Evolutionary conservation across 2,888 invertebrate species (phyloP).

Genomic region (Drosophila percnosoma): DNA sequence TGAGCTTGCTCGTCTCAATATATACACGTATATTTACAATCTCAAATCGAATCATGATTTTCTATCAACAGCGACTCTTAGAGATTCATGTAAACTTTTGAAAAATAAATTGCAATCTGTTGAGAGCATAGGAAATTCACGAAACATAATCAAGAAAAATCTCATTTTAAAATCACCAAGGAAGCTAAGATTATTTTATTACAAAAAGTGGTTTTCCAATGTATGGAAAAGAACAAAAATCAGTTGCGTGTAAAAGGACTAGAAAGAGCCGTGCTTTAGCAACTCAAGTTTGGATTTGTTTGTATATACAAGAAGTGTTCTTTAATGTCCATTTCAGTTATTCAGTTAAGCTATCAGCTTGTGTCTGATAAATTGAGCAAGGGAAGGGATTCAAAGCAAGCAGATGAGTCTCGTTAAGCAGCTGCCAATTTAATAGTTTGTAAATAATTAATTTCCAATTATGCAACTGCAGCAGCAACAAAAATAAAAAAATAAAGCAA

Average conservation of each 20-base stretch:
- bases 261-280: background rate
- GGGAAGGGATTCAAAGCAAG: background rate
- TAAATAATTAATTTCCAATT: constrained; percentile 79
- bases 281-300: background rate
- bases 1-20: background rate
- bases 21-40: background rate
- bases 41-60: constrained; percentile 23
- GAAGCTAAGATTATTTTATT: background rate
- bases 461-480: constrained; percentile 56
- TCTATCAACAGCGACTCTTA: background rate
- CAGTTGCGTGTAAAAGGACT: background rate
- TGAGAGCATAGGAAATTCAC: background rate
- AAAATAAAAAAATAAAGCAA: constrained; percentile 5
- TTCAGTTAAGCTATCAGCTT: constrained; percentile 11
- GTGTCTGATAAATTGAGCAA: constrained; percentile 51
- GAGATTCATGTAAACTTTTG: background rate
- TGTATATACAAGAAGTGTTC: background rate
- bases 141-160: background rate
- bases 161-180: background rate
- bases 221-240: background rate
- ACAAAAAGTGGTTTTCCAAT: background rate
- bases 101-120: background rate
- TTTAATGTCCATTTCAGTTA: constrained; percentile 4
- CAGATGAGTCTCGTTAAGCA: constrained; percentile 51
- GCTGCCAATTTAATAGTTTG: constrained; percentile 71